These are phyloP conservation scores for Peromyscus nudipes DNA, from an alignment of 2,797 vertebrate species.

Conservation along the genomic window DNA sequence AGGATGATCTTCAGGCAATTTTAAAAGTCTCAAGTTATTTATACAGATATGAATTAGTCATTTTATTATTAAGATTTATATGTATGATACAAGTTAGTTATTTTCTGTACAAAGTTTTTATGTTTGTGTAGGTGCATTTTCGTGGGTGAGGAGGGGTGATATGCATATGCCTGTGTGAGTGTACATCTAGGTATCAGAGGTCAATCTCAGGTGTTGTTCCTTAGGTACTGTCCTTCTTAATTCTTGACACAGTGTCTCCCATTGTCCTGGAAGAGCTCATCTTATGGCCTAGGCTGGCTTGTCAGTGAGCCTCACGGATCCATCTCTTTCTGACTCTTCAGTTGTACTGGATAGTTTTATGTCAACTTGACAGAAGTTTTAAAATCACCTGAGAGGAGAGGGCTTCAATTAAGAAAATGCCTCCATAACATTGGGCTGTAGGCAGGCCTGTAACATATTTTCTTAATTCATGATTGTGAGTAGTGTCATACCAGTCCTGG, in stretches of 20 bases:
- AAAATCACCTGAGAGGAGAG: background rate
- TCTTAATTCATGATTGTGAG: background rate
- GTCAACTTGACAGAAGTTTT: background rate
- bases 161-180: background rate
- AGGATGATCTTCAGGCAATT: slow-evolving; percentile 78
- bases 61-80: background rate
- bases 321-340: no score
- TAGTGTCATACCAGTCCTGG: background rate
- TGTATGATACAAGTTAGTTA: background rate
- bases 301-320: no score
- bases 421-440: background rate
- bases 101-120: background rate
- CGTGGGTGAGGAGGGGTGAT: background rate
- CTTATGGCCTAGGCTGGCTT: background rate
- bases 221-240: background rate
- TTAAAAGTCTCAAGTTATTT: background rate
- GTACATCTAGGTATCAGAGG: background rate
- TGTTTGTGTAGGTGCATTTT: background rate
- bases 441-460: background rate
- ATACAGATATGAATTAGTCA: background rate
- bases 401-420: background rate
- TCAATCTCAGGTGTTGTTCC: background rate
- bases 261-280: no score
- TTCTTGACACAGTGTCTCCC: background rate
- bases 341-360: background rate